phyloP scores from a whole-genome alignment of 2,888 invertebrate genomes.

The Augiades crinisus region DNA sequence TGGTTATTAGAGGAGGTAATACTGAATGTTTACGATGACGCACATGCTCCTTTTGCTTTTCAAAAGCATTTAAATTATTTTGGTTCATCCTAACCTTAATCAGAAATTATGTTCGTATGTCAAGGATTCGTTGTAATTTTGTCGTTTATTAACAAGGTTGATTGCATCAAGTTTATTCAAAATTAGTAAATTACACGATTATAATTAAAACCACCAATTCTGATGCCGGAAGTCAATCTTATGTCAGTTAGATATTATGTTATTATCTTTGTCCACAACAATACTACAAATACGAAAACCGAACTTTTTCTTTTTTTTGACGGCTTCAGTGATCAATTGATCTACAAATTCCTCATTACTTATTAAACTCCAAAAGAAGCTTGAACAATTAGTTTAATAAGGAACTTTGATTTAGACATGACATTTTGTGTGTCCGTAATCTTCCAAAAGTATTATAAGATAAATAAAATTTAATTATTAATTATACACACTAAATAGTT shows the following conservation, averaged over 20 bases:
- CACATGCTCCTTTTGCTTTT: not conserved
- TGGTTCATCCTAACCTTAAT: not conserved
- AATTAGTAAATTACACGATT: not conserved
- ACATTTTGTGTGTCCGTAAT: no score
- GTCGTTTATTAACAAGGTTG: not conserved
- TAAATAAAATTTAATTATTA: not conserved
- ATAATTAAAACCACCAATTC: not conserved
- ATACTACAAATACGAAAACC: no score
- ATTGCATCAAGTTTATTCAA: not conserved
- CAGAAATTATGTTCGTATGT: not conserved
- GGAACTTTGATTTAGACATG: no score
- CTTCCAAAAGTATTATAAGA: no score
- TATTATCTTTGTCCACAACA: no score
- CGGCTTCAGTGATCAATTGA: no score
- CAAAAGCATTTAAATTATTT: not conserved
- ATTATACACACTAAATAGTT: not conserved
- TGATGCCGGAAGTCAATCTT: not conserved
- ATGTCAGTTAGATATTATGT: no score
- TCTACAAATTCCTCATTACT: no score
- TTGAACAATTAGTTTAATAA: no score
- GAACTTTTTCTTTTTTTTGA: no score
- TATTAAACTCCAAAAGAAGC: no score
- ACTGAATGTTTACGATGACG: not conserved
- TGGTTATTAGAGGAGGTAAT: no score
- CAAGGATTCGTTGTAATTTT: not conserved